Evolutionary conservation across 2,888 invertebrate species (phyloP), one percentile per base, ranked within the genome.

Genomic region (Magallana nippona): DNA sequence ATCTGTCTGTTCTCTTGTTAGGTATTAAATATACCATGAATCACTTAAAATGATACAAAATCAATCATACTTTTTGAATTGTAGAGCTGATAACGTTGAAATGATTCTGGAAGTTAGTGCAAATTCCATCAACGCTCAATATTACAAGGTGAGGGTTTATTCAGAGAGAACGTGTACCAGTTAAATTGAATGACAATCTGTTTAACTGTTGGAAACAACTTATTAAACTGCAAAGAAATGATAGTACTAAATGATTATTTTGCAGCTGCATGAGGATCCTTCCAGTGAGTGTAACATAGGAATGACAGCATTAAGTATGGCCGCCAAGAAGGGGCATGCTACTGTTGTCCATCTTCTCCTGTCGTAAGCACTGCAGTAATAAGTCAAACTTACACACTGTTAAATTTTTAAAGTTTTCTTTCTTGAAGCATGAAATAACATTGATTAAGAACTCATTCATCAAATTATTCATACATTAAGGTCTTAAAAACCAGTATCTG

Each of bases 291-390:
- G 17, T 44, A 62, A 55, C 22, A 92, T 90, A 78, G 92, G 93
- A 10, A 89, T 89, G 86, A 92, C 93, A 81, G 92, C 92, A 1
- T 84, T 93, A 80, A 86, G 90, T 13, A 90, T 93, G 83, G 92
- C 93, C n/a, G 91, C 92, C 15, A 87, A 88, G 56, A 84, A 85
- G 60, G 92, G 92, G 2, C 87, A 91, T 84, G 79, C 82, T 15
- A 89, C 89, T 56, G 86, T 89, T 62, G 90, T 91, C 2, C 81
- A 87, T 55, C 83, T 89, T 13, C 88, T 93, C 8, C 86, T 93
- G n/a, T 89, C 86, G 93, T 93, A 84, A 84, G 89, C 5, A 55
- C 80, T 32, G 55, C 57, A 56, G 77, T 19, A 0, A 15, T 10
- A 60, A n/a, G 1, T 60, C 8, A 17, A 13, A 17, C 10, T 13